Conservation (phyloP, 2,113 vertebrate species). For the Synchiropus splendidus region DNA sequence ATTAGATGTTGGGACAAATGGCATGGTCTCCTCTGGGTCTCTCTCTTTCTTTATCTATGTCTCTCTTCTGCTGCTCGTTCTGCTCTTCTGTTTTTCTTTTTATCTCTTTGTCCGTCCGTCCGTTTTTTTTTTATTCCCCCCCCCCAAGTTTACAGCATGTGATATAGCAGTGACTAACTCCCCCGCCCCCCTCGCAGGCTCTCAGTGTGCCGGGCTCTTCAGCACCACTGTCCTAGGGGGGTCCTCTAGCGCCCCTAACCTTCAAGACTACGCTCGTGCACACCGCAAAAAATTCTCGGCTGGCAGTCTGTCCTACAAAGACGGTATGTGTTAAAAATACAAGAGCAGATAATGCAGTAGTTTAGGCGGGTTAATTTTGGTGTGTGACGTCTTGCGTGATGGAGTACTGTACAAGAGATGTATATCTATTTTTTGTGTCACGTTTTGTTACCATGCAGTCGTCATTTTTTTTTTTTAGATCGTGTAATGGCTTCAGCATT, state of each 20-base stretch:
- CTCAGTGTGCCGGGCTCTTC: conserved; percentile 97
- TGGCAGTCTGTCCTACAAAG: conserved; percentile 92
- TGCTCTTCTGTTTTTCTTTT: conserved; percentile 4
- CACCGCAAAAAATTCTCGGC: conserved; percentile 96
- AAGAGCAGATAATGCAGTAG: conserved; percentile 21
- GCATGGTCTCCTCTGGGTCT: conserved; percentile 17
- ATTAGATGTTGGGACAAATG: not conserved
- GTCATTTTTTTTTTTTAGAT: too few species aligned
- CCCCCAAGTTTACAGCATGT: conserved; percentile 60
- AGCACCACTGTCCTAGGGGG: conserved; percentile 98
- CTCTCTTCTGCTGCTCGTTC: not conserved
- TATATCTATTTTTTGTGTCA: too few species aligned
- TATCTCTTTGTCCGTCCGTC: conserved; percentile 17
- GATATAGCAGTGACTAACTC: conserved; percentile 74
- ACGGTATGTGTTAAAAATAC: conserved; percentile 79
- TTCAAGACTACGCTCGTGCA: conserved; percentile 98
- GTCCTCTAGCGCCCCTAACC: conserved; percentile 98
- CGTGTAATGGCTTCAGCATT: conserved; percentile 2
- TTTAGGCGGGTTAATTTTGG: too few species aligned
- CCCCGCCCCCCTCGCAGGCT: conserved; percentile 79
- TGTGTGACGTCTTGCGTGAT: not conserved
- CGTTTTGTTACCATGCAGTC: too few species aligned
- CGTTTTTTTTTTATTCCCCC: conserved; percentile 26
- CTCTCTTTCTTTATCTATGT: conserved; percentile 14
- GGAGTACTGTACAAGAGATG: too few species aligned